A percentile compares a stretch with the other conserved stretches of the same genome.
Evolutionary conservation across 2,888 invertebrate species (phyloP).

Genomic region (Drosophila prolongata): DNA sequence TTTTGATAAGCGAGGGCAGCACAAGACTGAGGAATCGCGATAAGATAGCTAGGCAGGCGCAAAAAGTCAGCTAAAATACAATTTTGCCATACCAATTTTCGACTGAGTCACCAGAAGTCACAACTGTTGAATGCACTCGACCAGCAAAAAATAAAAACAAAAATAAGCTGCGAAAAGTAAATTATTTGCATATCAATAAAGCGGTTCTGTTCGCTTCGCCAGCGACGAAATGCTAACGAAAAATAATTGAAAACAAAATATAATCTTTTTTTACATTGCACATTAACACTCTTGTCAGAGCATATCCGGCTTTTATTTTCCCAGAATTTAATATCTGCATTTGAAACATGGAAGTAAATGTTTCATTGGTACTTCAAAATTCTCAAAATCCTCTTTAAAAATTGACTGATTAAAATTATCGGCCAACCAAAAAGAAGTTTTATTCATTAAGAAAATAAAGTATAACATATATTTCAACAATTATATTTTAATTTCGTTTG

Average conservation of each 20-base stretch:
- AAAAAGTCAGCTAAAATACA: conserved; percentile 29
- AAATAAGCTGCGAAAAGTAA: conserved; percentile 24
- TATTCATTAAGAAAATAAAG: no score
- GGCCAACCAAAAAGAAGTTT: no score
- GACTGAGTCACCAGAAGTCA: conserved; percentile 33
- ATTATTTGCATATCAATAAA: conserved; percentile 44
- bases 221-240: conserved; percentile 25
- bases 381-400: no score
- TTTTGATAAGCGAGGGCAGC: conserved; percentile 22
- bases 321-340: neutral
- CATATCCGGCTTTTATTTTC: conserved; percentile 4
- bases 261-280: neutral
- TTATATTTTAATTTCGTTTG: no score
- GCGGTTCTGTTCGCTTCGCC: conserved; percentile 27
- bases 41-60: conserved; percentile 30
- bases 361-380: no score
- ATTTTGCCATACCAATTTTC: conserved; percentile 15
- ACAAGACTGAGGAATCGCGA: conserved; percentile 31
- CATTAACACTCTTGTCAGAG: neutral
- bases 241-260: conserved; percentile 36
- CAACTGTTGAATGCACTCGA: conserved; percentile 43
- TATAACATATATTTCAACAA: no score
- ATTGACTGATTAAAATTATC: no score
- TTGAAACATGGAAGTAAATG: neutral
- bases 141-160: conserved; percentile 15